These are phyloP conservation scores for Antheraea mylitta DNA, from an alignment of 1,140 invertebrate species.

Conservation along the genomic window DNA sequence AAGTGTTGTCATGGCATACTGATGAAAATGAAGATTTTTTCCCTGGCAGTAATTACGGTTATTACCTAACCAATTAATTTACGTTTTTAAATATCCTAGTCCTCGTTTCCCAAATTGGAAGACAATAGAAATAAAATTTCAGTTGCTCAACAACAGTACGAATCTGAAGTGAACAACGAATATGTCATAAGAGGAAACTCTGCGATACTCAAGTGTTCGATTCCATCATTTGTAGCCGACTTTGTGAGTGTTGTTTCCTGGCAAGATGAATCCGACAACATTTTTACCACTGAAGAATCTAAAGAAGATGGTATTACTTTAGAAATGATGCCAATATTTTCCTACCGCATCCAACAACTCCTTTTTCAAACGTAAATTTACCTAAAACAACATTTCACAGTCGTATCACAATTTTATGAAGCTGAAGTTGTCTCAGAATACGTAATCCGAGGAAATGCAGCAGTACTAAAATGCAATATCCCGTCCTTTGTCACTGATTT, in stretches of 20 bases:
- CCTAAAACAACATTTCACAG: conserved; percentile 77
- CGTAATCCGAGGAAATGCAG: conserved; percentile 94
- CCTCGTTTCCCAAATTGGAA: conserved; percentile 5
- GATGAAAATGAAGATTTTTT: conserved; percentile 85
- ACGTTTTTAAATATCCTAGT: conserved; percentile 14
- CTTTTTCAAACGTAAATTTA: conserved; percentile 18
- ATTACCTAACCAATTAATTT: conserved; percentile 37
- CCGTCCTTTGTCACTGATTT: conserved; percentile 96
- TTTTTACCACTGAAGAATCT: conserved; percentile 80
- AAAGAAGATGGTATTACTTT: conserved; percentile 79
- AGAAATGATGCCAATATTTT: not conserved
- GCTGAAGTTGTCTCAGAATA: conserved; percentile 95
- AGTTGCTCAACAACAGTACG: conserved; percentile 93
- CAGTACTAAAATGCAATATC: conserved; percentile 95
- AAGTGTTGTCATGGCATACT: conserved; percentile 92
- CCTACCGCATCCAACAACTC: conserved; percentile 28
- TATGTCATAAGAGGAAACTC: conserved; percentile 95
- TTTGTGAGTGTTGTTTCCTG: conserved; percentile 94
- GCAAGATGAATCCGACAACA: conserved; percentile 87
- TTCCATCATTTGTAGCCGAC: conserved; percentile 95
- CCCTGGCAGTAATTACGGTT: conserved; percentile 82
- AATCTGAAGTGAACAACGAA: conserved; percentile 93
- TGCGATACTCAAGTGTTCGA: conserved; percentile 93
- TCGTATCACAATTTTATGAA: conserved; percentile 94
- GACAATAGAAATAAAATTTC: conserved; percentile 36